phyloP scores from a whole-genome alignment of 2,797 vertebrate species.

The Molossus molossus region DNA sequence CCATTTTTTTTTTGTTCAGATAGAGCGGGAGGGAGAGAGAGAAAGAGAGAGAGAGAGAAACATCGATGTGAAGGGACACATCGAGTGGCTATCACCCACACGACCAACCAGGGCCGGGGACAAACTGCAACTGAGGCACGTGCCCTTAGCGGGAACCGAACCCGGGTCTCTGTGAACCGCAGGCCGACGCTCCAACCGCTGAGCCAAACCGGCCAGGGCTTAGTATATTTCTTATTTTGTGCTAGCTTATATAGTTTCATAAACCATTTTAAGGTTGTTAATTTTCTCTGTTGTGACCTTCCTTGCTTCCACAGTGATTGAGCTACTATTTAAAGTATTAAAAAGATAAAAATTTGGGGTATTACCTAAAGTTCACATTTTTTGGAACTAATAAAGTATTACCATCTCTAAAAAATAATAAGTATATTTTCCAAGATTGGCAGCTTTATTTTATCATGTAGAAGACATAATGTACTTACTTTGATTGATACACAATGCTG shows the following conservation, averaged over 20 bases:
- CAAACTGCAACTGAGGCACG: too few relatives aligned
- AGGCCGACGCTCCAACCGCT: too few relatives aligned
- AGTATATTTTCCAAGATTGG: neutral
- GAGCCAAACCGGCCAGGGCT: too few relatives aligned
- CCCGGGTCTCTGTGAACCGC: too few relatives aligned
- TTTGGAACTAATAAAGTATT: neutral
- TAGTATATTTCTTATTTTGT: neutral
- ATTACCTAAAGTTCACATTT: neutral
- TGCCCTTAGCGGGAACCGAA: too few relatives aligned
- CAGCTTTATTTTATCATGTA: neutral
- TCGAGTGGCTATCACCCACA: too few relatives aligned
- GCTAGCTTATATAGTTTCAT: neutral
- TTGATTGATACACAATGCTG: neutral
- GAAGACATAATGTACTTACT: neutral
- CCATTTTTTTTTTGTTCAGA: too few relatives aligned
- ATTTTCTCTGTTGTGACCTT: neutral
- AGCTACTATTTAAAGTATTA: slow-evolving; percentile 28
- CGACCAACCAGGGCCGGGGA: too few relatives aligned
- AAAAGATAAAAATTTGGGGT: slow-evolving; percentile 10
- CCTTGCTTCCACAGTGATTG: neutral
- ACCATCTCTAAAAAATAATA: neutral
- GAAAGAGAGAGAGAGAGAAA: too few relatives aligned
- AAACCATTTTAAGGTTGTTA: slow-evolving; percentile 7
- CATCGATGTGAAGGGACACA: too few relatives aligned
- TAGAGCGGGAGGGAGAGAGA: too few relatives aligned